Base-by-base conservation (phyloP, 2,113 vertebrate species). In the Actenoides hombroni region DNA sequence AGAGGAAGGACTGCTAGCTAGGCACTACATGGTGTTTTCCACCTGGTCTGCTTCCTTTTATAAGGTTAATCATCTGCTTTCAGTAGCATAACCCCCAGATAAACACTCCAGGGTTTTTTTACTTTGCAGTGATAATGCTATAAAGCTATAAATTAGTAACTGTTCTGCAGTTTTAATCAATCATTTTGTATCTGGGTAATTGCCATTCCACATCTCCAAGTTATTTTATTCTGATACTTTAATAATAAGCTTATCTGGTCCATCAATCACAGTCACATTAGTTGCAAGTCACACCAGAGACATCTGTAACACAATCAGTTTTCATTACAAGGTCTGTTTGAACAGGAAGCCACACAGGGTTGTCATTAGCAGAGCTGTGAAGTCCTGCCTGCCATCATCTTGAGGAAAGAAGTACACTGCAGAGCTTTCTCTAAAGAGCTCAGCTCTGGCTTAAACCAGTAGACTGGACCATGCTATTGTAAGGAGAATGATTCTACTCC, bases 191-290 rank as follows among this genome's bases (percentile, higher is more conserved):
- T 64, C 59, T 77, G 63, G 51, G 46, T 89, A 92, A 71, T 68
- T 88, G 83, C 65, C 42, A 37, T 86, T 90, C 64, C 60, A 49
- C 70, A 51, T 92, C 54, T 92, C 60, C 26, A 76, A 16, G 11
- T 89, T 96, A 68, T 13, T 90, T 95, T 88, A 68, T 46, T 83
- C 86, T 64, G 29, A 29, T 93, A 56, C 54, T 83, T 93, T 53
- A 79, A 42, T 86, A 54, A 57, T 73, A 76, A 80, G 40, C 42
- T 64, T 91, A 69, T 90, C 64, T 75, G 74, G 39, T 56, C 35
- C 46, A 73, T 83, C 84, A 73, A 10, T 94, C 81, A 56, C 57
- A 71, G 75, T 65, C 83, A 51, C 53, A 73, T 91, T 61, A 95
- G 42, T 42, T 73, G 64, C 23, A 49, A 64, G 48, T 82, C 11